A percentile compares a stretch with the other conserved stretches of the same genome.
Evolutionary conservation across 2,888 invertebrate genomes (phyloP).

Genomic region (Caenorhabditis doughertyi): DNA sequence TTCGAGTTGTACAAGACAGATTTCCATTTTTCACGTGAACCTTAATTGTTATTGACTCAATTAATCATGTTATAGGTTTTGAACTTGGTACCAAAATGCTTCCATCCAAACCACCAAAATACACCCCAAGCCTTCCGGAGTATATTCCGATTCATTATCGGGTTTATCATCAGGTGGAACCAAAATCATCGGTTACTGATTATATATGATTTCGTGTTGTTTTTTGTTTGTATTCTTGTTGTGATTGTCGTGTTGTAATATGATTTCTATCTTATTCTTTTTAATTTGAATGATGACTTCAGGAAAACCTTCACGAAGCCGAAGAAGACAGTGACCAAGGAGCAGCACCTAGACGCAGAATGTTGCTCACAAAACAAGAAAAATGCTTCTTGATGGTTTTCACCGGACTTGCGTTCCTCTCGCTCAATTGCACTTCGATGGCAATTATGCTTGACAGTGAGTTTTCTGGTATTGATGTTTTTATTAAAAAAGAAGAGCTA

Average conservation of each 20-base stretch:
- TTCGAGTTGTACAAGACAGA: too few species aligned
- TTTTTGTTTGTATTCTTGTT: neutral
- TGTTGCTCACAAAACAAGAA: slow-evolving; percentile 21
- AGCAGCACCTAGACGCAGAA: neutral
- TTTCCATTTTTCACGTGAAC: too few species aligned
- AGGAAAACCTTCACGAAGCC: neutral
- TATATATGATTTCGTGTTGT: neutral
- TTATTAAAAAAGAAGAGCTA: too few species aligned
- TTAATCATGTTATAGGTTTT: neutral
- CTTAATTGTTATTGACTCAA: too few species aligned
- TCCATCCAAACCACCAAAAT: slow-evolving; percentile 2
- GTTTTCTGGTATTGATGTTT: too few species aligned
- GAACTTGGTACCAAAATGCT: neutral
- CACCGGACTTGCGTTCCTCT: neutral
- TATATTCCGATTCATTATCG: neutral
- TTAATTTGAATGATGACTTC: neutral
- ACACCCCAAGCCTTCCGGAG: neutral
- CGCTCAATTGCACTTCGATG: neutral
- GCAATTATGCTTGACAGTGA: slow-evolving; percentile 39
- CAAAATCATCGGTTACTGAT: too few species aligned
- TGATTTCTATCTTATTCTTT: neutral
- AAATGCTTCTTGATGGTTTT: slow-evolving; percentile 16
- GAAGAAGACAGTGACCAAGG: too few species aligned
- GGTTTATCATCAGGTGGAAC: slow-evolving; percentile 8
- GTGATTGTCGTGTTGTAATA: neutral